Base-by-base conservation (phyloP, 2,113 vertebrate genomes). In the Brevimyrus niger region DNA sequence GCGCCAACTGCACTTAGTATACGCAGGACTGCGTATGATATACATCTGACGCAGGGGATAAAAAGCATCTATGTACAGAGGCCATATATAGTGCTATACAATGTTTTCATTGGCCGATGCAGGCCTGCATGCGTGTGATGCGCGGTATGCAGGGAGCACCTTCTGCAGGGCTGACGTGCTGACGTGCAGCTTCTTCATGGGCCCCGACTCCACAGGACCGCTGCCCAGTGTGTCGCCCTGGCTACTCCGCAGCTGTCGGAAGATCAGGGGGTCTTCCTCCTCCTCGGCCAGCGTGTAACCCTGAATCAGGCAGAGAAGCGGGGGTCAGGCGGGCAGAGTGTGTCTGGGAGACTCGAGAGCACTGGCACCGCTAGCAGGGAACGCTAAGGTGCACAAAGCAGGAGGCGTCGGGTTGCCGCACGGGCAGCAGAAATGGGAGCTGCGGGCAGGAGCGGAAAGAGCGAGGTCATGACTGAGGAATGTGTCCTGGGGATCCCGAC, bases 81-180 rank as follows among this genome's bases (percentile, higher is more conserved):
- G 15, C 31, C 31, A 27, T 73, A 73, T 5, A 73, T 73, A 73
- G 27, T 38, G 13, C 13, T 65, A 9, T 65, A 17, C 3, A 17
- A 31, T 35, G 1, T 76, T 1, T 35, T 17, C 65, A 4, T 15
- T 27, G 6, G n/a, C n/a, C 23, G 1, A 69, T 1, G 61, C 31
- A n/a, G 35, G 73, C 61, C 10, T 69, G 61, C 61, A 21, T 10
- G 19, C 3, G 15, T 38, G 38, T 1, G 17, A 19, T 19, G 84
- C 5, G 4, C 4, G 19, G 55, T 1, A 4, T 15, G n/a, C 6
- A 46, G 53, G 46, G 31, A 17, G 17, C 48, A 98, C 98, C 97
- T 99, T 99, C 93, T 99, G 98, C 87, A 99, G 95, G 55, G 99
- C 99, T 48, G 98, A 99, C 61, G 98, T 99, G 97, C 98, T 99